Evolutionary conservation across 2,888 invertebrate species (phyloP).

Genomic region (Epinotia bilunana): DNA sequence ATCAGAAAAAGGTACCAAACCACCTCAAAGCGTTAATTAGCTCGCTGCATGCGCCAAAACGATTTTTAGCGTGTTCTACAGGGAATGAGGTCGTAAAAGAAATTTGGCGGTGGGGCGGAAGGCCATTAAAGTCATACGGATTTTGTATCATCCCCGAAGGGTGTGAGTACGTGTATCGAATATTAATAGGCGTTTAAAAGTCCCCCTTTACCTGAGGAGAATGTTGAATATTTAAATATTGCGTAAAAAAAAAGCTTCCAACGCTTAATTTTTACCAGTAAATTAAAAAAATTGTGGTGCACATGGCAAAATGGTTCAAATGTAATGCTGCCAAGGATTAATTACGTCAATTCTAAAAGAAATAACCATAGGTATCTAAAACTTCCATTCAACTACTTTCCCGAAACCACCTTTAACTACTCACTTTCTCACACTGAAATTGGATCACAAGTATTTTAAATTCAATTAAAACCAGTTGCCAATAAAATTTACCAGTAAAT

Average conservation of each 20-base stretch:
- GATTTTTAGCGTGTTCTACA: slow-evolving; percentile 41
- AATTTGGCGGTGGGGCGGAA: slow-evolving; percentile 38
- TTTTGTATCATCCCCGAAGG: slow-evolving; percentile 41
- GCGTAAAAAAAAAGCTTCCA: neutral
- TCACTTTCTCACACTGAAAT: neutral
- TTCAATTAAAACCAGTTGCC: slow-evolving; percentile 4
- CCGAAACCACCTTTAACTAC: neutral
- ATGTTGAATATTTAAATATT: slow-evolving; percentile 16
- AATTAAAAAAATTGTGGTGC: slow-evolving; percentile 5
- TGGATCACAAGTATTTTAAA: neutral
- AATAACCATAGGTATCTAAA: too few relatives aligned
- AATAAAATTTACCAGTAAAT: neutral
- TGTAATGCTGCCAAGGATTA: neutral
- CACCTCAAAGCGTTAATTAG: slow-evolving; percentile 37
- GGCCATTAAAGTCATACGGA: slow-evolving; percentile 43
- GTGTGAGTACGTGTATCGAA: slow-evolving; percentile 42
- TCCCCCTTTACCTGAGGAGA: slow-evolving; percentile 38
- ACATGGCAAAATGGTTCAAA: neutral
- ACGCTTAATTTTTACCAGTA: slow-evolving; percentile 7
- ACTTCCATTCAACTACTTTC: too few relatives aligned
- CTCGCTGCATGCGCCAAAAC: slow-evolving; percentile 26
- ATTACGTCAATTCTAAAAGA: too few relatives aligned
- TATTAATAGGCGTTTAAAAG: slow-evolving; percentile 38
- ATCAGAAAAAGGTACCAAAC: slow-evolving; percentile 6
- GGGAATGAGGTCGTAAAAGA: slow-evolving; percentile 44